Percentiles rank a stretch among this genome's conserved stretches.
Conservation (phyloP, 2,888 invertebrate species). For the Drosophila setosimentum region DNA sequence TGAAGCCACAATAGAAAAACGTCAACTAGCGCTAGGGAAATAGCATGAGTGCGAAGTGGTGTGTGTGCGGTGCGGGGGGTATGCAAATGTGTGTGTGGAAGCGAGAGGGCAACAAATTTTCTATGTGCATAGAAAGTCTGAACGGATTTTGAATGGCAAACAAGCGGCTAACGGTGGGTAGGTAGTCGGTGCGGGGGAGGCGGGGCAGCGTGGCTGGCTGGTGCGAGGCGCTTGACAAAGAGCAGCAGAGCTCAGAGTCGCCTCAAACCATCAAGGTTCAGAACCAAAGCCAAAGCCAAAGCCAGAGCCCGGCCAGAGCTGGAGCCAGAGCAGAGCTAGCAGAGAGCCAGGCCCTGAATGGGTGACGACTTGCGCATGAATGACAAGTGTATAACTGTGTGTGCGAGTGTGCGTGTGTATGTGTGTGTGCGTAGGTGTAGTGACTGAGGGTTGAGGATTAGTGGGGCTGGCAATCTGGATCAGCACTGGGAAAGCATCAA, state of each 20-base stretch:
- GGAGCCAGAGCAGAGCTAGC: slow-evolving; percentile 14
- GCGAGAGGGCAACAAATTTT: slow-evolving; percentile 65
- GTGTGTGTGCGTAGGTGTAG: slow-evolving; percentile 8
- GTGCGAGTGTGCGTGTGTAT: slow-evolving; percentile 6
- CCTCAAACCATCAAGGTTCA: background rate
- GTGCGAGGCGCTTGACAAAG: slow-evolving; percentile 51
- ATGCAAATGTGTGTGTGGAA: slow-evolving; percentile 41
- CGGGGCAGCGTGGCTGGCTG: background rate
- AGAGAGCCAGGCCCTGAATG: slow-evolving; percentile 60
- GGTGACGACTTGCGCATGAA: slow-evolving; percentile 78
- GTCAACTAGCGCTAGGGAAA: slow-evolving; percentile 73
- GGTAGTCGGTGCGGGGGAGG: background rate
- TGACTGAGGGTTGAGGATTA: slow-evolving; percentile 2
- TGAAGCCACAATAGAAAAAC: slow-evolving; percentile 81
- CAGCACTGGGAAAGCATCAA: background rate
- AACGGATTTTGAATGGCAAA: slow-evolving; percentile 82
- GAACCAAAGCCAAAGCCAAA: slow-evolving; percentile 2
- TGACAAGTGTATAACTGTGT: slow-evolving; percentile 57
- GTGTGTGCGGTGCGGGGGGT: background rate
- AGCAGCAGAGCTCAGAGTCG: slow-evolving; percentile 33
- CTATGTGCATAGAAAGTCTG: slow-evolving; percentile 80
- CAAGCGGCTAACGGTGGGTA: slow-evolving; percentile 60
- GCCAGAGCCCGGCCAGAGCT: slow-evolving; percentile 31
- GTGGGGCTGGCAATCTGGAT: slow-evolving; percentile 16
- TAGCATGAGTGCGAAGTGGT: slow-evolving; percentile 20